Evolutionary conservation across 2,888 invertebrate genomes (phyloP).

Genomic region (Drosophila pseudotalamancana): DNA sequence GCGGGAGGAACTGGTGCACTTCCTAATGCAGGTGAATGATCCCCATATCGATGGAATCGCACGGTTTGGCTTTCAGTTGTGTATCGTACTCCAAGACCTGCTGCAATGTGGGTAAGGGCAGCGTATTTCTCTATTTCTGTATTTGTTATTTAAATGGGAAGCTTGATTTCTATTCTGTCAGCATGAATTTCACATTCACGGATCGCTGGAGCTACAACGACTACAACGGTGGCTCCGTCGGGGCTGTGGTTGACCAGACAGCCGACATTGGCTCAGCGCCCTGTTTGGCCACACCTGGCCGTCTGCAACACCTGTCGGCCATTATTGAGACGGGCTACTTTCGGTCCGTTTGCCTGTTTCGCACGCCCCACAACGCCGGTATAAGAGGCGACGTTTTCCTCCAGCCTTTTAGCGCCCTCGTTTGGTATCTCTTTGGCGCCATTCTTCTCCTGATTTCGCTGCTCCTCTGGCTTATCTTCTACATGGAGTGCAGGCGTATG

Average conservation of each 20-base stretch:
- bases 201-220: constrained; percentile 75
- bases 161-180: constrained; percentile 19
- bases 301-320: constrained; percentile 55
- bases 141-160: too few relatives aligned
- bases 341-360: constrained; percentile 86
- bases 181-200: constrained; percentile 60
- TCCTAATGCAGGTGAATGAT: constrained; percentile 62
- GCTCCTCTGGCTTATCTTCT: constrained; percentile 82
- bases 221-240: constrained; percentile 71
- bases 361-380: constrained; percentile 86
- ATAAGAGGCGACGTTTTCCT: constrained; percentile 86
- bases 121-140: too few relatives aligned
- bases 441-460: constrained; percentile 80
- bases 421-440: constrained; percentile 85
- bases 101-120: constrained; percentile 72
- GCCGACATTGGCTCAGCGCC: constrained; percentile 73
- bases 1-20: constrained; percentile 43
- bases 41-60: constrained; percentile 69
- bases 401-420: constrained; percentile 85
- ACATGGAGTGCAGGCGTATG: constrained; percentile 61
- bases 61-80: constrained; percentile 73
- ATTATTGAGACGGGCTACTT: constrained; percentile 70
- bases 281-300: constrained; percentile 50
- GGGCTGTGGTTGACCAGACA: constrained; percentile 61
- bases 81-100: constrained; percentile 65